Conservation (phyloP, 2,113 vertebrate species). For the Felis chaus region DNA sequence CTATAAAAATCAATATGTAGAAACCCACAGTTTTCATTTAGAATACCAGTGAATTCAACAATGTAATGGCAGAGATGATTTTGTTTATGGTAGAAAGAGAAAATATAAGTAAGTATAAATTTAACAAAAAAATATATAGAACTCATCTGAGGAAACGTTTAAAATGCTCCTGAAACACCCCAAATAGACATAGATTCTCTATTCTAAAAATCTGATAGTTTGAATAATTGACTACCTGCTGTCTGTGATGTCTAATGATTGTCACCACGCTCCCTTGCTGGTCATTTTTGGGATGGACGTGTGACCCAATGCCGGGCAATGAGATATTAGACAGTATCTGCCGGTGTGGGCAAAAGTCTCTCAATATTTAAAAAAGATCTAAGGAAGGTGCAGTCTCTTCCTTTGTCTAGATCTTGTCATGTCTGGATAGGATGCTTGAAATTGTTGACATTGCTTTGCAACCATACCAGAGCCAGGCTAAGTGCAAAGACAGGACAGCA, state of each 20-base stretch:
- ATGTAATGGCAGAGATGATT: background rate
- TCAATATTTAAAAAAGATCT: background rate
- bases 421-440: background rate
- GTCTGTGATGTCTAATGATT: background rate
- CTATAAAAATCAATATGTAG: background rate
- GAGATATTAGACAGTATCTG: background rate
- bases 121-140: conserved; percentile 7
- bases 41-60: background rate
- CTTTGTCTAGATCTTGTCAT: background rate
- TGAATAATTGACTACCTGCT: background rate
- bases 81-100: background rate
- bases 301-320: background rate
- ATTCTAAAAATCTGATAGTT: background rate
- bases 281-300: background rate
- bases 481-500: background rate
- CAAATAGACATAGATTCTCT: background rate
- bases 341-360: background rate
- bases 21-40: background rate
- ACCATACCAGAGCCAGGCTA: background rate
- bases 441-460: background rate
- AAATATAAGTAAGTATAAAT: conserved; percentile 17
- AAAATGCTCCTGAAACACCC: background rate
- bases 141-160: background rate
- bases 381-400: background rate
- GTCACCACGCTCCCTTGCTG: background rate